A percentile compares a stretch with the other conserved stretches of the same genome.
phyloP scores from a whole-genome alignment of 2,888 invertebrate species.

The Platycnemis pennipes region DNA sequence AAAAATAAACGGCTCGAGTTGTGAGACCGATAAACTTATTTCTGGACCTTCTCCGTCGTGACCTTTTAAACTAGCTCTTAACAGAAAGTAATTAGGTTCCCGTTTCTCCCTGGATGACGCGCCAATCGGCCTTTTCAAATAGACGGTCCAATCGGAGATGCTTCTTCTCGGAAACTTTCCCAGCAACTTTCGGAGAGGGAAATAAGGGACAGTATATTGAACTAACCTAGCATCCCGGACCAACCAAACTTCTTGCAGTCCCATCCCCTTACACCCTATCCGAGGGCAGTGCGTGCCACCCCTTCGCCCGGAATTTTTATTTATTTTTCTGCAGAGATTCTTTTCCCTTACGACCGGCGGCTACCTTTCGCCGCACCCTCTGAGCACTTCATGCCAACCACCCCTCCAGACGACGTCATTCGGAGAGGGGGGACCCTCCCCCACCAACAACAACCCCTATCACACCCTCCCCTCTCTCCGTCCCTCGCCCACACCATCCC shows the following conservation, averaged over 20 bases:
- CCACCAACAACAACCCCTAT: not conserved
- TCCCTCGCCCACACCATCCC: not conserved
- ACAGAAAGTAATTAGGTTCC: not conserved
- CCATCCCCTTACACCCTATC: not conserved
- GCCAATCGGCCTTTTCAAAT: not conserved
- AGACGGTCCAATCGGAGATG: not conserved
- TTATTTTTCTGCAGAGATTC: slow-evolving; percentile 51
- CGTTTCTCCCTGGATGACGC: not conserved
- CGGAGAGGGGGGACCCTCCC: not conserved
- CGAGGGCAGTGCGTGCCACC: not conserved
- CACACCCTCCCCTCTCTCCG: not conserved
- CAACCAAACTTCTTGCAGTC: not conserved
- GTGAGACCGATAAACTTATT: no score
- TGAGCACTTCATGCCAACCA: slow-evolving; percentile 3
- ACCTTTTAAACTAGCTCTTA: not conserved
- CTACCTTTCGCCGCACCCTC: slow-evolving; percentile 40
- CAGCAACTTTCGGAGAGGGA: not conserved
- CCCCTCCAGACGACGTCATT: not conserved
- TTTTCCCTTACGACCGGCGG: slow-evolving; percentile 52
- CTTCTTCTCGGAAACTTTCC: not conserved
- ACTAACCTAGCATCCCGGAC: not conserved
- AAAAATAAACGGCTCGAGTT: no score
- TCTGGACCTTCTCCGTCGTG: no score
- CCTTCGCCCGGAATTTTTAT: slow-evolving; percentile 7
- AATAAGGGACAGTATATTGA: not conserved